Conservation (phyloP, 2,797 vertebrate genomes). For the Argyrosomus regius region DNA sequence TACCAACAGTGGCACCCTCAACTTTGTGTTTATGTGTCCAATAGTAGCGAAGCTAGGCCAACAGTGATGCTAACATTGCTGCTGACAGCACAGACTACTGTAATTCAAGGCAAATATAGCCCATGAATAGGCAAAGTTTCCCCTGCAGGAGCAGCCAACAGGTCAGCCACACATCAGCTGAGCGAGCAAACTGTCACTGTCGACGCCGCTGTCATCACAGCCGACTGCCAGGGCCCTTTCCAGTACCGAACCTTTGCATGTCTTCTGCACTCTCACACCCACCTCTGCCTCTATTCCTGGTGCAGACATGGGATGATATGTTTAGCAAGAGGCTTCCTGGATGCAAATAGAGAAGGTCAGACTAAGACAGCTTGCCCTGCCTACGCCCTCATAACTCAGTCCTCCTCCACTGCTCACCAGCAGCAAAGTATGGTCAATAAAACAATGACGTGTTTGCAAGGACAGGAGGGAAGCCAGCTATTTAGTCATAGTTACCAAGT, state of each 20-base stretch:
- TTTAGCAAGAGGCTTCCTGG: conserved; percentile 71
- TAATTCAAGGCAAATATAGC: conserved; percentile 47
- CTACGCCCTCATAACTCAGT: conserved; percentile 41
- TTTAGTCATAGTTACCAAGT: background rate
- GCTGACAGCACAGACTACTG: conserved; percentile 37
- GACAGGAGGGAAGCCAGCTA: background rate
- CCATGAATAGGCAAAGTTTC: conserved; percentile 55
- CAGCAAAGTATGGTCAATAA: conserved; percentile 20
- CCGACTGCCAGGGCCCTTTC: conserved; percentile 40
- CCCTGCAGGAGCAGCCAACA: conserved; percentile 47
- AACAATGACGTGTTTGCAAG: conserved; percentile 5
- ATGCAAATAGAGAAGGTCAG: conserved; percentile 80
- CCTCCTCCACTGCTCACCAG: conserved; percentile 25
- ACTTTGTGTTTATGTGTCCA: conserved; percentile 15
- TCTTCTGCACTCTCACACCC: conserved; percentile 29
- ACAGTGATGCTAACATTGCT: conserved; percentile 23
- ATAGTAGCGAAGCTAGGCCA: conserved; percentile 16
- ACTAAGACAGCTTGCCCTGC: conserved; percentile 46
- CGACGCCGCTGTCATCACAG: conserved; percentile 66
- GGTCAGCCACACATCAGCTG: conserved; percentile 69
- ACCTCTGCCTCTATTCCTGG: conserved; percentile 67
- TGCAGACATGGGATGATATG: conserved; percentile 69
- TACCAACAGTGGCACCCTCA: conserved; percentile 2
- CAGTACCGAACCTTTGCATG: conserved; percentile 50
- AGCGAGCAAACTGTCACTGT: conserved; percentile 63